These are phyloP conservation scores for Eurystomus gularis DNA, from an alignment of 2,113 vertebrate genomes.

Conservation along the genomic window DNA sequence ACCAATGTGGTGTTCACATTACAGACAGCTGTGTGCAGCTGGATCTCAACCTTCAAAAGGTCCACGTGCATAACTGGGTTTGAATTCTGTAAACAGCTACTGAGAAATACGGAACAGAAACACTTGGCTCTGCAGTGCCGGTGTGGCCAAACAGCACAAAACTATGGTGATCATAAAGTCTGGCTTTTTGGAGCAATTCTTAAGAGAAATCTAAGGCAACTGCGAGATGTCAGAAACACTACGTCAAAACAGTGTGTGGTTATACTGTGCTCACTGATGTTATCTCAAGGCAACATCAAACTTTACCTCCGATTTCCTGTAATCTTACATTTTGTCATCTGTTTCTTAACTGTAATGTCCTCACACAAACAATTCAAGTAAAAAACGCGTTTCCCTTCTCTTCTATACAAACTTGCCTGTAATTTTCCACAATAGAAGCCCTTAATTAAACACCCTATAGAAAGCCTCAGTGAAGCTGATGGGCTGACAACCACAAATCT, in stretches of 20 bases:
- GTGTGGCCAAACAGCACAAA: fast-evolving
- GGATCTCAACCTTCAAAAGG: not conserved
- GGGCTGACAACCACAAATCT: not conserved
- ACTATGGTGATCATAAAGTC: not conserved
- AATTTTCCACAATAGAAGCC: not conserved
- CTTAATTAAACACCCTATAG: not conserved
- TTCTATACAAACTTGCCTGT: not conserved
- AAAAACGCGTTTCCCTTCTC: not conserved
- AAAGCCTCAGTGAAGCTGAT: not conserved
- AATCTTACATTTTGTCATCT: not conserved
- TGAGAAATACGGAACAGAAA: not conserved
- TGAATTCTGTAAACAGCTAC: not conserved
- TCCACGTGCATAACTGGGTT: not conserved
- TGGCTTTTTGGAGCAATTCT: not conserved
- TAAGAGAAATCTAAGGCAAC: not conserved
- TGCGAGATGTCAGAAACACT: not conserved
- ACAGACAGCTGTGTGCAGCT: not conserved
- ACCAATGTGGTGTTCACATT: not conserved
- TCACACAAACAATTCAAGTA: not conserved
- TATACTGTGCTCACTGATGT: not conserved
- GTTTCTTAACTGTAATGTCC: not conserved
- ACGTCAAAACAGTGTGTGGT: not conserved
- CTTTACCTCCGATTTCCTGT: conserved; percentile 18
- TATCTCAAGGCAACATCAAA: conserved; percentile 19
- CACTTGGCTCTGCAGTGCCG: not conserved